phyloP scores from a whole-genome alignment of 2,113 vertebrate genomes.

The Misgurnus mizolepis region DNA sequence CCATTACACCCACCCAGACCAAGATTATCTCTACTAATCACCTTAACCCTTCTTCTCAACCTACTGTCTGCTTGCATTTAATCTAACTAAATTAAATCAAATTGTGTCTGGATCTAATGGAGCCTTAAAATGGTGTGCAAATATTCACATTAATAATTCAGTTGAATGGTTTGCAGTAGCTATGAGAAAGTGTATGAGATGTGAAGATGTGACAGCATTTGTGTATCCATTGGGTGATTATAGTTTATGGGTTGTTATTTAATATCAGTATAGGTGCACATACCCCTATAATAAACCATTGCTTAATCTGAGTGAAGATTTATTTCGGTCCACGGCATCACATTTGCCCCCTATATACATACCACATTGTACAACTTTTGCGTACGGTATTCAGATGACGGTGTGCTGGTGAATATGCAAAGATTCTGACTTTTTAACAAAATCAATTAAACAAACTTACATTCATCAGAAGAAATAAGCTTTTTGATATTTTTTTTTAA shows the following conservation, averaged over 20 bases:
- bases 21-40: constrained; percentile 65
- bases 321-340: background rate
- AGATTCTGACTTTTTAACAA: too few relatives aligned
- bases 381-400: background rate
- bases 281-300: background rate
- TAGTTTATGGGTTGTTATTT: background rate
- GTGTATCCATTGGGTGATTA: background rate
- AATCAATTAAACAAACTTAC: too few relatives aligned
- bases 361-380: background rate
- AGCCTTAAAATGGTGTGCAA: constrained; percentile 71
- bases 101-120: constrained; percentile 70
- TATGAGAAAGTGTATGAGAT: constrained; percentile 55
- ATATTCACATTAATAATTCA: constrained; percentile 77
- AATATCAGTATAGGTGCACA: background rate
- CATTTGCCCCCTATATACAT: too few relatives aligned
- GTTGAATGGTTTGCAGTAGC: constrained; percentile 64
- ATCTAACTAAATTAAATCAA: constrained; percentile 70
- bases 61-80: constrained; percentile 62
- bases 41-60: constrained; percentile 51
- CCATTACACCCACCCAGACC: constrained; percentile 52
- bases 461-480: too few relatives aligned
- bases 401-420: too few relatives aligned
- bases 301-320: background rate
- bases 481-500: too few relatives aligned
- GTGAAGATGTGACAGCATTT: constrained; percentile 22